phyloP scores from a whole-genome alignment of 2,113 vertebrate genomes.

The Urocynchramus pylzowi region DNA sequence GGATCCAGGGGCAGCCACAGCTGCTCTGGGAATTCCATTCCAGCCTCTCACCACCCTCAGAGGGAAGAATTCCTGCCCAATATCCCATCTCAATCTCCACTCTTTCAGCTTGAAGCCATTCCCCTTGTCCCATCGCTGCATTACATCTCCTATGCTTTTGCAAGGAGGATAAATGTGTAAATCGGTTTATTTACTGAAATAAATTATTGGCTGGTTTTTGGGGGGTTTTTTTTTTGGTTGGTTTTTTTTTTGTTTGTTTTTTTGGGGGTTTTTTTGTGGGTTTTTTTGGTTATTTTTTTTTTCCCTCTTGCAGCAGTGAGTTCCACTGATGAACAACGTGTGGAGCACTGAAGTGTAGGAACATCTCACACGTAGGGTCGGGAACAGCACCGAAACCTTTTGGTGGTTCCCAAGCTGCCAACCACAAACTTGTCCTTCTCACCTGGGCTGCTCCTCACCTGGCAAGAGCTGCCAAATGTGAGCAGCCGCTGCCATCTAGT shows the following conservation, averaged over 20 bases:
- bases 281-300: no score
- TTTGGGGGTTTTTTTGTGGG: no score
- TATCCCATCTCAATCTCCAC: neutral
- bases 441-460: neutral
- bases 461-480: neutral
- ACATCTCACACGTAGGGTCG: fast-evolving
- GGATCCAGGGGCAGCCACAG: neutral
- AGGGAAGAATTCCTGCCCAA: neutral
- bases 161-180: neutral
- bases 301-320: neutral
- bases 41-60: neutral
- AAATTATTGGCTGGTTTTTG: neutral
- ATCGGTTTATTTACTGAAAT: neutral
- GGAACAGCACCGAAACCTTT: neutral
- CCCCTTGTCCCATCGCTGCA: neutral
- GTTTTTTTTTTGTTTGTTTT: no score
- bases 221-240: no score
- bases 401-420: fast-evolving
- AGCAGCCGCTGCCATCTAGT: conserved; percentile 46
- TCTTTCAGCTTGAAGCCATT: neutral
- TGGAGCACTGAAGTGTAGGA: neutral
- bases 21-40: neutral
- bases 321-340: fast-evolving
- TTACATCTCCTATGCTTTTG: fast-evolving
- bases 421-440: fast-evolving